A percentile compares a stretch with the other conserved stretches of the same genome.
Conservation (phyloP, 2,888 invertebrate species). For the Ennomos fuscantarius region DNA sequence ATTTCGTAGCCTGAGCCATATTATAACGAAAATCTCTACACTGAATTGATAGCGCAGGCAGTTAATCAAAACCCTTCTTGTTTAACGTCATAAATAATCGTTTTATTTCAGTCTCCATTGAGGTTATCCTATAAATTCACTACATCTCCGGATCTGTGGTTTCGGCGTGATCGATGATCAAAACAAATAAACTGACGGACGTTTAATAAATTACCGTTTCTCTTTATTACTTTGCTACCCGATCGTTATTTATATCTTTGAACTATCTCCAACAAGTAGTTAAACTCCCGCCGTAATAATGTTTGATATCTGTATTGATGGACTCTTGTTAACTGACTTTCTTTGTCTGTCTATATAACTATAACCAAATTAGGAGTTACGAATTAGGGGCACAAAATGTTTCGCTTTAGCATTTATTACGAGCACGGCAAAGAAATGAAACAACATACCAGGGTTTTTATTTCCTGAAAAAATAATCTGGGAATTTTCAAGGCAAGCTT, state of each 20-base stretch:
- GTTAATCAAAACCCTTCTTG: slow-evolving; percentile 11
- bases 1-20: no score
- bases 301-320: slow-evolving; percentile 25
- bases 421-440: no score
- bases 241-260: slow-evolving; percentile 32
- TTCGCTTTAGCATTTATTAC: no score
- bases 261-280: slow-evolving; percentile 26
- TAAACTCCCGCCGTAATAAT: slow-evolving; percentile 13
- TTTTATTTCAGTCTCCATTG: slow-evolving; percentile 17
- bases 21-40: no score
- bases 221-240: slow-evolving; percentile 40
- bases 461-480: no score
- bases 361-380: no score
- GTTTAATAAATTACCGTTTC: slow-evolving; percentile 43
- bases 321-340: slow-evolving; percentile 5
- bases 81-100: slow-evolving; percentile 23
- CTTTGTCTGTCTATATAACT: slow-evolving; percentile 5
- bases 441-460: no score
- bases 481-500: no score
- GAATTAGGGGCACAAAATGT: no score
- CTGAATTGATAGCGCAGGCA: neutral
- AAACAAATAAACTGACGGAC: slow-evolving; percentile 41
- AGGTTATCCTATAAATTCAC: slow-evolving; percentile 31
- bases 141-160: slow-evolving; percentile 31
- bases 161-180: slow-evolving; percentile 42